These are phyloP conservation scores for Drosophila kepulauana DNA, from an alignment of 1,140 invertebrate genomes.

Conservation along the genomic window DNA sequence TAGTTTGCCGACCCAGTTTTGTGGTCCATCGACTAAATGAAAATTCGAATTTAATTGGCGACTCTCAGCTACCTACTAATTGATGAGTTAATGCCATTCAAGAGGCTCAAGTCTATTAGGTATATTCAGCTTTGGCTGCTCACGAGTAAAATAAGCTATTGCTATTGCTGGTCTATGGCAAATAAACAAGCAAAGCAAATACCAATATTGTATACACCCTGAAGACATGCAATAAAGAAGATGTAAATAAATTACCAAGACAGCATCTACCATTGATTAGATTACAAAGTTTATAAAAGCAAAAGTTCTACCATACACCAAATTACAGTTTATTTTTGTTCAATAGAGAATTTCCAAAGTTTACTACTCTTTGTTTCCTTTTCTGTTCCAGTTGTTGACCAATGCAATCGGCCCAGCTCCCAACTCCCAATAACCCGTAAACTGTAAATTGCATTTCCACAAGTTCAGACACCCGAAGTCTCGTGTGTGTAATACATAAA, in stretches of 20 bases:
- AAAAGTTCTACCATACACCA: slow-evolving; percentile 10
- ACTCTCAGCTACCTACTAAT: slow-evolving; percentile 62
- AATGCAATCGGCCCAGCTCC: not conserved
- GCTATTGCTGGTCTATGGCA: slow-evolving; percentile 2
- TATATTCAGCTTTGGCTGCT: not conserved
- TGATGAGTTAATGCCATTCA: slow-evolving; percentile 57
- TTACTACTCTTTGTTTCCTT: not conserved
- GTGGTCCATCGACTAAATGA: slow-evolving; percentile 30
- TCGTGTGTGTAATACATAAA: slow-evolving; percentile 69
- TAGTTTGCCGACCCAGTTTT: slow-evolving; percentile 57
- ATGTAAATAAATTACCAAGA: slow-evolving; percentile 2
- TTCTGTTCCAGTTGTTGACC: not conserved
- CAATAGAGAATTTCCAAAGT: slow-evolving; percentile 9
- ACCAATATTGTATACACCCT: not conserved
- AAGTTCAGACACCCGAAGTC: slow-evolving; percentile 40
- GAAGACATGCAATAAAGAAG: not conserved
- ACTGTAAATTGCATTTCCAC: slow-evolving; percentile 56
- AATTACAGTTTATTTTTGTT: slow-evolving; percentile 1
- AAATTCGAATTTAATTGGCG: slow-evolving; percentile 73
- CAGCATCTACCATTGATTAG: not conserved
- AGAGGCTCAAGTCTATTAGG: slow-evolving; percentile 10
- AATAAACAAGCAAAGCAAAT: slow-evolving; percentile 23
- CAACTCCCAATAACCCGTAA: slow-evolving; percentile 31
- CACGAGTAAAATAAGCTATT: slow-evolving; percentile 7
- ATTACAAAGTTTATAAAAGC: not conserved